Evolutionary conservation across 2,888 invertebrate species (phyloP).

Genomic region (Ferdinandea cuprea): DNA sequence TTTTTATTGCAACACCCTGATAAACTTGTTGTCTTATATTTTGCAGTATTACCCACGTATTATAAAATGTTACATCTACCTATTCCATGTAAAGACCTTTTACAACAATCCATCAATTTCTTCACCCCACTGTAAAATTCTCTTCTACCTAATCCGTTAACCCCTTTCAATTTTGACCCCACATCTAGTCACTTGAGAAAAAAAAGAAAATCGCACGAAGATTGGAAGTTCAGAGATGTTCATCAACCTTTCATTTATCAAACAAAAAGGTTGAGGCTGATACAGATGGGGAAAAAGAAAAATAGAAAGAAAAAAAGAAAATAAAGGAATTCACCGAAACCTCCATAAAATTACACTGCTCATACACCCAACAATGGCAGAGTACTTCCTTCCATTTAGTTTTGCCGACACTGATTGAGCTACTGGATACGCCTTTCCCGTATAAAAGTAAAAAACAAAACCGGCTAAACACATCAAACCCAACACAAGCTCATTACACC

Average conservation of each 20-base stretch:
- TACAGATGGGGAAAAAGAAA: too few relatives aligned
- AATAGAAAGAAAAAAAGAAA: too few relatives aligned
- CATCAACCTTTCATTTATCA: constrained; percentile 58
- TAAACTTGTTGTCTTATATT: too few relatives aligned
- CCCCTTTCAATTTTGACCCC: background rate
- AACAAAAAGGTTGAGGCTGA: constrained; percentile 29
- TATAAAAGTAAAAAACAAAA: constrained; percentile 39
- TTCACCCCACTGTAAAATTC: constrained; percentile 6
- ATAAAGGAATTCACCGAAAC: constrained; percentile 49
- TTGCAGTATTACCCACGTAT: too few relatives aligned
- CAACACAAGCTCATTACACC: constrained; percentile 67
- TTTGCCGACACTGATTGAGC: constrained; percentile 74
- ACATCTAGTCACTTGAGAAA: constrained; percentile 19
- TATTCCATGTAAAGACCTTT: too few relatives aligned
- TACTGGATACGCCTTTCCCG: constrained; percentile 72
- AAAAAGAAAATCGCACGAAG: constrained; percentile 4
- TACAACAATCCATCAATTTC: background rate
- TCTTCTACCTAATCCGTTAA: background rate
- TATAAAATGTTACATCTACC: too few relatives aligned
- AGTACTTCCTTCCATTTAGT: constrained; percentile 74
- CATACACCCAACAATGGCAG: constrained; percentile 64
- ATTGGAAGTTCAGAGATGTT: constrained; percentile 59
- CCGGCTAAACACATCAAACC: constrained; percentile 32
- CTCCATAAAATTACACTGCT: constrained; percentile 68
- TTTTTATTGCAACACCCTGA: too few relatives aligned